These are phyloP conservation scores for Puffinus mauretanicus DNA, from an alignment of 2,113 vertebrate genomes.

Conservation along the genomic window DNA sequence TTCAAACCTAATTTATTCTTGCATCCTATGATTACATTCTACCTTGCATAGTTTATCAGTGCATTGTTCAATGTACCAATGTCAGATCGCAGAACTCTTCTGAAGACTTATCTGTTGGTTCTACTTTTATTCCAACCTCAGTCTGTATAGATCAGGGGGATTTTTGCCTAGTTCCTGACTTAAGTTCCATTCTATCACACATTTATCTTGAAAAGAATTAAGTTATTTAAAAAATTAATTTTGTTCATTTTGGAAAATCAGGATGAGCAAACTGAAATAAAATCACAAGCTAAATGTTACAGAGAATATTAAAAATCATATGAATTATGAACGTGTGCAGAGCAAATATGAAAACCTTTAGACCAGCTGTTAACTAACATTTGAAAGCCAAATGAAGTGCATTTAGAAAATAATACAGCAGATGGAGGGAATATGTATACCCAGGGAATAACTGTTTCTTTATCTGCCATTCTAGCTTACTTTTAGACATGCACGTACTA, in stretches of 20 bases:
- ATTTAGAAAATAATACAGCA: slow-evolving; percentile 68
- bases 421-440: slow-evolving; percentile 68
- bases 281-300: slow-evolving; percentile 13
- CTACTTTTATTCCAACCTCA: slow-evolving; percentile 9
- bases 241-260: not conserved
- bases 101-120: not conserved
- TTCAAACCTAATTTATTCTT: not conserved
- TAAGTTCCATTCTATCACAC: not conserved
- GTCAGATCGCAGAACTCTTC: not conserved
- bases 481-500: not conserved
- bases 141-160: not conserved
- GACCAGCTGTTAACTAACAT: slow-evolving; percentile 74
- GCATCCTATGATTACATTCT: not conserved
- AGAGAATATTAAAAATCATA: slow-evolving; percentile 35
- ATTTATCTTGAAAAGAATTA: not conserved
- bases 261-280: not conserved
- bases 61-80: not conserved
- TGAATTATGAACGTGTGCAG: slow-evolving; percentile 36
- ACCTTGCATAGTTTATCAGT: not conserved
- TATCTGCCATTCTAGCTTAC: slow-evolving; percentile 40
- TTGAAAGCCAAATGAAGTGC: slow-evolving; percentile 72
- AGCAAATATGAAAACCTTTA: slow-evolving; percentile 72
- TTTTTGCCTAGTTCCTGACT: not conserved
- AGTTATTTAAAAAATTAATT: not conserved
- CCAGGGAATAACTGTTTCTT: slow-evolving; percentile 49